Evolutionary conservation across 2,888 invertebrate genomes (phyloP), one percentile per base, ranked within the genome.

Genomic region (Odontothrips loti): DNA sequence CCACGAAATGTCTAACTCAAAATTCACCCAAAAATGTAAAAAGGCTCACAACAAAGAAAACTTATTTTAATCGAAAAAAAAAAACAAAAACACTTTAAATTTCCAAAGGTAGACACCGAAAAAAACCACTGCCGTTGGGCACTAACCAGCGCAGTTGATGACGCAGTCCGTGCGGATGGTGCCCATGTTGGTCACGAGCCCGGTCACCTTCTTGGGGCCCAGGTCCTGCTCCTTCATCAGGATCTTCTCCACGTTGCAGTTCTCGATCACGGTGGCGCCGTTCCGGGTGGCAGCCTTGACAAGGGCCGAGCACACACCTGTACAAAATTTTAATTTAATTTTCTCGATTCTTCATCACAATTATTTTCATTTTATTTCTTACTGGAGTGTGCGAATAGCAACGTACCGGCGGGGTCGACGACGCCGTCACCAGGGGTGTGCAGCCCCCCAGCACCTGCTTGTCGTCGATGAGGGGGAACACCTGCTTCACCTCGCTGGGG

Each of bases 401-500:
- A n/a, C 34, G 34, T 43, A 43, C 34, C 0, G 94, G 90, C 0
- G 96, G 68, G 96, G 86, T 97, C 96, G 51, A 96, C 92, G 12
- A 92, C 92, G 2, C 96, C 96, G 87, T 96, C 96, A 17, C 91
- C 91, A 0, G 95, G 93, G 1, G 93, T 92, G 85, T 93, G 94
- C 1, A 97, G 87, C 0, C 95, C 93, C 94, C 95, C 84, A 91
- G 89, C 84, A 96, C 92, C 9, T 93, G 90, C 23, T 90, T 90
- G 0, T 93, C 92, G 85, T 96, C 93, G 83, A 97, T 87, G 20
- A 96, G 88, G 0, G 96, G 95, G 85, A 94, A 94, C 17, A 94
- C 85, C 84, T 94, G 91, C 85, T 92, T 91, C 0, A 96, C 93
- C 85, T 96, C 96, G 17, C 88, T 86, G 0, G 95, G 92, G 17